Base-by-base conservation (phyloP, 2,113 vertebrate genomes). In the Pomatostomus ruficeps region DNA sequence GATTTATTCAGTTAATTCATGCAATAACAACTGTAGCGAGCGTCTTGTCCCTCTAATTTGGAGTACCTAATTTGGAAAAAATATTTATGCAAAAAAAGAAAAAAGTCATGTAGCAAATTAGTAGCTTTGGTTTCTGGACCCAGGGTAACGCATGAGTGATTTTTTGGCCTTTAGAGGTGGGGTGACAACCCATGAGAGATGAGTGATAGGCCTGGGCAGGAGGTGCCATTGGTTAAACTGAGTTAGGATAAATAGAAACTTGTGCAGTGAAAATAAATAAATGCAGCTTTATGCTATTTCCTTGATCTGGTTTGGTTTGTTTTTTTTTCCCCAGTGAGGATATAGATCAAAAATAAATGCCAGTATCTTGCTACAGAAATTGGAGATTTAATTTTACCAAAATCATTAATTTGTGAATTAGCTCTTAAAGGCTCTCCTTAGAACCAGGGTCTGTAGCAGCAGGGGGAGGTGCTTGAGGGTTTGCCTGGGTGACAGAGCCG, bases 401-500 rank as follows among this genome's bases (percentile, higher is more conserved):
- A 66, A 36, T 36, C 24, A 25, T 71, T 66, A 26, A 28, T 71
- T 74, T 67, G 40, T 36, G 43, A 59, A 19, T 89, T 77, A 14
- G 36, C 33, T 87, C 23, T 74, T 49, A 6, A 70, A 46, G 77
- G 38, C 24, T 74, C 10, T 49, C 1, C n/a, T 73, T 73, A 17
- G 52, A 65, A 20, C 31, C 45, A 31, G 40, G 67, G 54, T 21
- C 15, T 46, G 76, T 7, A 36, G 85, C 13, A 84, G 84, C 38
- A 49, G 45, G 33, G 57, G 90, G 46, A 26, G 66, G n/a, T 65
- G 54, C 36, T 20, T 73, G 81, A 55, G 55, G 42, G 26, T 72
- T 85, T 82, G 51, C 26, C 33, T 28, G 42, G 45, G 8, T 76
- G 85, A 14, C 0, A 20, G 31, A 43, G 1, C 22, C 0, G 0